Base-by-base conservation (phyloP, 2,113 vertebrate genomes). In the Balaeniceps rex region DNA sequence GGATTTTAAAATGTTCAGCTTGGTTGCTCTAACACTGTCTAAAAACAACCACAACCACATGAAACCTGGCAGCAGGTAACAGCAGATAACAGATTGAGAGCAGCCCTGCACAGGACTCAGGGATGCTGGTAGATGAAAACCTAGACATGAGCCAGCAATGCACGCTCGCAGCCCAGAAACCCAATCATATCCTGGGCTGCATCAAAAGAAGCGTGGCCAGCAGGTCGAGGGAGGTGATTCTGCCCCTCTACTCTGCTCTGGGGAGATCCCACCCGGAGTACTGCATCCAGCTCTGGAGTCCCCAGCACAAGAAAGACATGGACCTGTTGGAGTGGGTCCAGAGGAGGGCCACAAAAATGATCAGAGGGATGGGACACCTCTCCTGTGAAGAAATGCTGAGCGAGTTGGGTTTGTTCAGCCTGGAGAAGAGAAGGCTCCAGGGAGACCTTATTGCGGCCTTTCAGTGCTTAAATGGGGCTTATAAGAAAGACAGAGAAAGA, bases 101-200 rank as follows among this genome's bases (percentile, higher is more conserved):
- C 29, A 63, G 63, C 8, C 40, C 25, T 63, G n/a, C 34, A 6
- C 13, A 77, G 40, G 34, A 54, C 24, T 47, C 47, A 6, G 2
- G 26, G 5, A 15, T 54, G 34, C 29, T 17, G 24, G 46, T 21
- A 7, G 10, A n/a, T 18, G 40, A 47, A 54, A 71, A 63, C 7
- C 23, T 11, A 7, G 12, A 19, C 14, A 28, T 1, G 10, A 75
- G 44, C 18, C 1, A 1, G 14, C 33, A 58, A 38, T 5, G 34
- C 8, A 14, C 2, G 1, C 47, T 54, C 1, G 2, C 25, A 69
- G 33, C 31, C 44, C 44, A 44, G 36, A 51, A 69, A 17, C 17
- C 18, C 26, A 54, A 10, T 14, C 7, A 1, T 23, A 36, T 12
- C 54, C 60, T 34, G 54, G 55, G 14, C 6, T 83, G 51, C 55